These are phyloP conservation scores for Columbina picui DNA, from an alignment of 2,113 vertebrate genomes.

Conservation along the genomic window DNA sequence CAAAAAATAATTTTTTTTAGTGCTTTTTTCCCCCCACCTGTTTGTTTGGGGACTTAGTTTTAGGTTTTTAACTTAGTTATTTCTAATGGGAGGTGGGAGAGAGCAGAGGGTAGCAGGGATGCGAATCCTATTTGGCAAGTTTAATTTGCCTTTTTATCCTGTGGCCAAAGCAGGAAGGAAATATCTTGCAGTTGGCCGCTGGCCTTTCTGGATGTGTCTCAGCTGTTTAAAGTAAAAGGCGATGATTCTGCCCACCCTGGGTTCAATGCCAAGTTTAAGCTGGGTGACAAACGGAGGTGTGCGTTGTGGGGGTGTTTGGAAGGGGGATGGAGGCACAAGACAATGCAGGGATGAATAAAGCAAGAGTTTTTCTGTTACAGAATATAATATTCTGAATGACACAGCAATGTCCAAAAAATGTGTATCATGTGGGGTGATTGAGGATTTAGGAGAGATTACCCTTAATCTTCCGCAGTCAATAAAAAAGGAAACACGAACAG, in stretches of 20 bases:
- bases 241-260: neutral
- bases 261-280: neutral
- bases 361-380: neutral
- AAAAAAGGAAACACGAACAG: constrained; percentile 43
- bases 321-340: neutral
- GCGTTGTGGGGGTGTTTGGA: neutral
- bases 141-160: neutral
- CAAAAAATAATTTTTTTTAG: neutral
- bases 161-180: constrained; percentile 27
- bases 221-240: neutral
- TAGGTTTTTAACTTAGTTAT: neutral
- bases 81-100: neutral
- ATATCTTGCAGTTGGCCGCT: neutral
- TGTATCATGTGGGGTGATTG: neutral
- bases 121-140: neutral
- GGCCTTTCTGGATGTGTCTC: neutral
- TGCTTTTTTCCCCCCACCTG: neutral
- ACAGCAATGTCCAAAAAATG: neutral
- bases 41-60: neutral
- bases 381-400: neutral
- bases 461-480: constrained; percentile 54
- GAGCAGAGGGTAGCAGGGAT: neutral
- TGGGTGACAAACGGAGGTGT: neutral
- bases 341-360: neutral
- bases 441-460: constrained; percentile 67